Evolutionary conservation across 2,888 invertebrate genomes (phyloP).

Genomic region (Drosophila lutescens): DNA sequence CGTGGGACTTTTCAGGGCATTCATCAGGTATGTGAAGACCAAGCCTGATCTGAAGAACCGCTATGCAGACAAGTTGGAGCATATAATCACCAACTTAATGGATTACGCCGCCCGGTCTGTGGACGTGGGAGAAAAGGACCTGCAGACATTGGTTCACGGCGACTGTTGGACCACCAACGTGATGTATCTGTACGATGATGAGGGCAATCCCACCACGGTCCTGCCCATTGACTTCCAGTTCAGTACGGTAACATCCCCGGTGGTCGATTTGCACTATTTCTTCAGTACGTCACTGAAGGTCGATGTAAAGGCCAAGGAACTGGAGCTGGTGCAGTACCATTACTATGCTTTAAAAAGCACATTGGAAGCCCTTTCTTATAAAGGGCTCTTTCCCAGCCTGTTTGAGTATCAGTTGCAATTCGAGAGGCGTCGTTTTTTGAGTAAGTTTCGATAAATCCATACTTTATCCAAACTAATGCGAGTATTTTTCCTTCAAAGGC

Average conservation of each 20-base stretch:
- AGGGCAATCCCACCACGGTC: constrained; percentile 53
- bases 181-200: constrained; percentile 71
- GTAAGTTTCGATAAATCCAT: constrained; percentile 15
- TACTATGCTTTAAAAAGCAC: constrained; percentile 54
- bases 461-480: rapidly evolving
- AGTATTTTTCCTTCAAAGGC: constrained; percentile 47
- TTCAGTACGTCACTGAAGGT: constrained; percentile 73
- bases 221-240: constrained; percentile 80
- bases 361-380: constrained; percentile 49
- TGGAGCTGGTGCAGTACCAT: constrained; percentile 75
- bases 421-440: constrained; percentile 53
- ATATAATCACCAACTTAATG: constrained; percentile 59
- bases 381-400: constrained; percentile 61
- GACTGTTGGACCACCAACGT: constrained; percentile 80
- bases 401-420: constrained; percentile 59
- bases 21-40: constrained; percentile 55
- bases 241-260: constrained; percentile 71
- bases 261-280: constrained; percentile 77
- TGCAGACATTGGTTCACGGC: constrained; percentile 74
- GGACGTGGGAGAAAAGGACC: constrained; percentile 55
- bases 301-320: constrained; percentile 57
- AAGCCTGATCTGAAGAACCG: constrained; percentile 48
- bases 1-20: constrained; percentile 49
- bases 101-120: constrained; percentile 68
- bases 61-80: constrained; percentile 63